These are phyloP conservation scores for Lutjanus campechanus DNA, from an alignment of 2,797 vertebrate species.

Conservation along the genomic window DNA sequence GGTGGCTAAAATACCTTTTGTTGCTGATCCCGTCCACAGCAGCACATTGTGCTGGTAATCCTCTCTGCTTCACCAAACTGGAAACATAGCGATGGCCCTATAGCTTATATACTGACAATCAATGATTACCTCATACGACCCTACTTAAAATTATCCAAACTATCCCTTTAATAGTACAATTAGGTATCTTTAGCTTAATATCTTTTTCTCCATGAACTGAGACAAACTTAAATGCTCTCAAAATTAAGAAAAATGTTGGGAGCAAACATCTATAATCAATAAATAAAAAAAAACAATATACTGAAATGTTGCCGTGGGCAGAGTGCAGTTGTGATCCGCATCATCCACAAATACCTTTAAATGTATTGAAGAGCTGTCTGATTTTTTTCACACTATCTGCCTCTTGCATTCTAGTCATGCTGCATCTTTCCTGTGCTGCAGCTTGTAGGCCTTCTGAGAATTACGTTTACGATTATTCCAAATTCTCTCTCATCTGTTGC, in stretches of 20 bases:
- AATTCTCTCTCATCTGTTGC: conserved; percentile 41
- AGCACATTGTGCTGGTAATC: neutral
- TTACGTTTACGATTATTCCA: conserved; percentile 34
- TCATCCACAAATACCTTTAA: neutral
- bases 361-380: neutral
- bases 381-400: neutral
- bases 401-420: conserved; percentile 12
- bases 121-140: no score
- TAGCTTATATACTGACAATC: no score
- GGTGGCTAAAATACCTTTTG: no score
- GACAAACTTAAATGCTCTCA: neutral
- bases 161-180: neutral
- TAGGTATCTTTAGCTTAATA: neutral
- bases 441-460: conserved; percentile 16
- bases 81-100: no score
- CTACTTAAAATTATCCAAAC: no score
- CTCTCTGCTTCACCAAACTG: neutral
- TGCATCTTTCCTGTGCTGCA: conserved; percentile 20
- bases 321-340: neutral
- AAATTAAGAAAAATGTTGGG: neutral
- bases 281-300: conserved; percentile 1
- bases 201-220: neutral
- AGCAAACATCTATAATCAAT: neutral
- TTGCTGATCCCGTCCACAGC: no score
- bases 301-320: neutral